These are phyloP conservation scores for Euura saliciscinereae DNA, from an alignment of 1,140 invertebrate genomes.

Conservation along the genomic window DNA sequence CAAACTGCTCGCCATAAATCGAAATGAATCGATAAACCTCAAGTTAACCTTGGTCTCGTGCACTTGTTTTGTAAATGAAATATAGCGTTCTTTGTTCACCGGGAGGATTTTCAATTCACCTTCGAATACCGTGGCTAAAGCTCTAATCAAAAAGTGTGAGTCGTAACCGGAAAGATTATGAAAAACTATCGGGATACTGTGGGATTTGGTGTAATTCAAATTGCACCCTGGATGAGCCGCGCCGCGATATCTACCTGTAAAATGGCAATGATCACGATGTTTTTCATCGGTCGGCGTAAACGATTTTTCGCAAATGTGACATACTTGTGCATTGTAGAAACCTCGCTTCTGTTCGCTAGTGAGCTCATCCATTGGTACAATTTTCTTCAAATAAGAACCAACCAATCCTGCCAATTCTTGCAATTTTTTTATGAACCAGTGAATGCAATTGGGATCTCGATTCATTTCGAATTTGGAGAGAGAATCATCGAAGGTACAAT, in stretches of 20 bases:
- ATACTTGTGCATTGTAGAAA: conserved; percentile 8
- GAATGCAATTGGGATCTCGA: conserved; percentile 9
- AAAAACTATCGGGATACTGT: neutral
- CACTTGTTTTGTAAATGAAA: conserved; percentile 21
- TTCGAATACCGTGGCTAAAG: no score
- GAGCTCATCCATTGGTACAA: conserved; percentile 7
- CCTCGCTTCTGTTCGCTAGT: conserved; percentile 7
- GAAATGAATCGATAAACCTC: conserved; percentile 24
- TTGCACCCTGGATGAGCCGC: neutral
- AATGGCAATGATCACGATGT: neutral
- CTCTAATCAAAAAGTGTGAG: conserved; percentile 8
- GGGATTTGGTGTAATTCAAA: neutral
- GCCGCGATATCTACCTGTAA: no score
- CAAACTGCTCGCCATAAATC: no score
- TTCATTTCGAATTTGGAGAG: conserved; percentile 37
- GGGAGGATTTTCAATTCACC: neutral
- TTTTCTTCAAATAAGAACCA: conserved; percentile 35
- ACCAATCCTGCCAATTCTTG: conserved; percentile 30
- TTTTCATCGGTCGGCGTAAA: conserved; percentile 23
- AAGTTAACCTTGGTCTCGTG: conserved; percentile 14
- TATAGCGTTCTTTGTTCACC: conserved; percentile 23
- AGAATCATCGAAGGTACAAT: conserved; percentile 47
- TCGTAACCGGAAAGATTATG: conserved; percentile 21
- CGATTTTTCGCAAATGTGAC: conserved; percentile 30
- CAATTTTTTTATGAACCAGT: conserved; percentile 20